A percentile compares a stretch with the other conserved stretches of the same genome.
phyloP scores from a whole-genome alignment of 2,797 vertebrate genomes.

The Poeciliopsis infans region DNA sequence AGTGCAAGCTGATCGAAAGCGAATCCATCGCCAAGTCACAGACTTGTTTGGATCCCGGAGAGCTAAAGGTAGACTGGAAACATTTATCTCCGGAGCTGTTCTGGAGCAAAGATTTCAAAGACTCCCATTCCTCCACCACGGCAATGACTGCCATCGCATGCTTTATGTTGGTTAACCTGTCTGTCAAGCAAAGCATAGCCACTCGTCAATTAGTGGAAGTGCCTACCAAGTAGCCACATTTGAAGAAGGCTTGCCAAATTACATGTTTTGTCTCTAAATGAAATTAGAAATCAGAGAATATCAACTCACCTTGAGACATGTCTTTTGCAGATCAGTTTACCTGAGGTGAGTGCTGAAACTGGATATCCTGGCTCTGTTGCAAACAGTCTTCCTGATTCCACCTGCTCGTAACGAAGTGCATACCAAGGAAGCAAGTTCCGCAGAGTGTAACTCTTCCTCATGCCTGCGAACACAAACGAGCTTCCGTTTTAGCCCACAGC shows the following conservation, averaged over 20 bases:
- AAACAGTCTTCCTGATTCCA: slow-evolving; percentile 32
- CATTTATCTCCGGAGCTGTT: slow-evolving; percentile 1
- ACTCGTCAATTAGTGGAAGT: background rate
- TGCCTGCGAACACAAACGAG: background rate
- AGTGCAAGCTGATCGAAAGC: slow-evolving; percentile 30
- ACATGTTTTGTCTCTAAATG: background rate
- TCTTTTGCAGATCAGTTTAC: slow-evolving; percentile 25
- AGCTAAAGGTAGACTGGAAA: slow-evolving; percentile 14
- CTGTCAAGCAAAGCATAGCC: slow-evolving; percentile 31
- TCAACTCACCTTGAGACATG: slow-evolving; percentile 51
- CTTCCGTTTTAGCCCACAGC: background rate
- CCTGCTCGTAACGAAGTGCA: slow-evolving; percentile 50
- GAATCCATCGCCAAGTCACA: slow-evolving; percentile 31
- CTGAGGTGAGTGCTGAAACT: slow-evolving; percentile 31
- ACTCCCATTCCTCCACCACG: slow-evolving; percentile 33
- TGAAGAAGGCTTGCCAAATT: background rate
- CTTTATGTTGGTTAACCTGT: background rate
- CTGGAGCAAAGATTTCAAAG: slow-evolving; percentile 42
- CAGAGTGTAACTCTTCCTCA: slow-evolving; percentile 1
- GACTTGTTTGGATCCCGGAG: slow-evolving; percentile 31
- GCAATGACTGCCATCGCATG: slow-evolving; percentile 49
- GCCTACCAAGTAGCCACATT: background rate
- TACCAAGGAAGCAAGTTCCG: slow-evolving; percentile 20
- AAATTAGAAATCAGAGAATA: background rate
- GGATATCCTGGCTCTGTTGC: slow-evolving; percentile 34